A percentile compares a stretch with the other conserved stretches of the same genome.
Evolutionary conservation across 2,797 vertebrate species (phyloP).

Genomic region (Crypturellus tataupa): DNA sequence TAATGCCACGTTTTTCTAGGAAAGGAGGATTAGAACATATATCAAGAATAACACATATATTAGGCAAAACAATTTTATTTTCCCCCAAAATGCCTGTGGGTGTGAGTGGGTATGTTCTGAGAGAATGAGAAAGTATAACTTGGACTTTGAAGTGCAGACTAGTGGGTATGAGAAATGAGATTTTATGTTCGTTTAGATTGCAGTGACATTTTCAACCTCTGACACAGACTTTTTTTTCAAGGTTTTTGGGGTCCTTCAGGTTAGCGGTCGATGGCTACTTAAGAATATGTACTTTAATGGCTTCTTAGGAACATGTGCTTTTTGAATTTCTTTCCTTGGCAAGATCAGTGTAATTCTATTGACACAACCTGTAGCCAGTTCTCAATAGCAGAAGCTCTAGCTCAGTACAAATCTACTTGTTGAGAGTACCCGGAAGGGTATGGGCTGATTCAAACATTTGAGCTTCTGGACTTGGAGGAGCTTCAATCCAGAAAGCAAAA

Average conservation of each 20-base stretch:
- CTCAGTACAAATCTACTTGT: background rate
- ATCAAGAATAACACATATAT: background rate
- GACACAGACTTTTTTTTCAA: background rate
- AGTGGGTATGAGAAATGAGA: background rate
- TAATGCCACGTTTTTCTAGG: background rate
- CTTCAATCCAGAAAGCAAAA: constrained; percentile 70
- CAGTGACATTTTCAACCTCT: background rate
- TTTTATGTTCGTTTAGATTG: background rate
- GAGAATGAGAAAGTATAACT: fast-evolving
- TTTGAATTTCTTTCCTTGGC: background rate
- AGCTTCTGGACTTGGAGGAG: constrained; percentile 74
- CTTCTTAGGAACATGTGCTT: background rate
- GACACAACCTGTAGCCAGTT: fast-evolving
- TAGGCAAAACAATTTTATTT: too few species aligned
- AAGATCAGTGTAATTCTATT: background rate
- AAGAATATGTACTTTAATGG: background rate
- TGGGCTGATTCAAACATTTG: constrained; percentile 70
- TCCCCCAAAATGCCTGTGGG: fast-evolving
- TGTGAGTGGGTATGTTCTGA: background rate
- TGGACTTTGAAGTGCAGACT: fast-evolving
- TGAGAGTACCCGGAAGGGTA: constrained; percentile 42
- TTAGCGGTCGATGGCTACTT: background rate
- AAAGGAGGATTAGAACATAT: background rate
- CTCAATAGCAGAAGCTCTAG: background rate
- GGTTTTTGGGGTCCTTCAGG: background rate